phyloP scores from a whole-genome alignment of 2,888 invertebrate genomes.

The Ichneumon xanthorius region DNA sequence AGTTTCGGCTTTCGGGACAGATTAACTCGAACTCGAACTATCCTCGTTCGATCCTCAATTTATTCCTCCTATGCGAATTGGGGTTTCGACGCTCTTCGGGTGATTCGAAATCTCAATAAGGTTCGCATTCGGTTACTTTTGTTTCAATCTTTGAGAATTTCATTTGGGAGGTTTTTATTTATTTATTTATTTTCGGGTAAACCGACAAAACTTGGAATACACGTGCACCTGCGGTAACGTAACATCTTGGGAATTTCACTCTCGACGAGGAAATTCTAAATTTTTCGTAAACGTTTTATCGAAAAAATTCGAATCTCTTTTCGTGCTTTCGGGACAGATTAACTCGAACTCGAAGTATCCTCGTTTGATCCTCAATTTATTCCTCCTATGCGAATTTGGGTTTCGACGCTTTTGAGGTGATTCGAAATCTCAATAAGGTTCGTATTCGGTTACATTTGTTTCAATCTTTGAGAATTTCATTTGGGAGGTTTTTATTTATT shows the following conservation, averaged over 20 bases:
- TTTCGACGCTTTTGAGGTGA: not conserved
- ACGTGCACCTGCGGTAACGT: too few relatives aligned
- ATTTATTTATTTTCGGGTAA: too few relatives aligned
- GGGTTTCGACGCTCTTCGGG: not conserved
- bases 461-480: not conserved
- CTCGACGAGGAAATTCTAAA: too few relatives aligned
- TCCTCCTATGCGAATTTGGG: not conserved
- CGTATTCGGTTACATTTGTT: not conserved
- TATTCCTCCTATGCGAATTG: not conserved
- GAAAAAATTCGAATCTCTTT: not conserved
- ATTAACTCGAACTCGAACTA: constrained; percentile 25
- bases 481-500: not conserved
- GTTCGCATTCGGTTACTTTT: too few relatives aligned
- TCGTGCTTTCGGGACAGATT: constrained; percentile 31
- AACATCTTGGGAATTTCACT: too few relatives aligned
- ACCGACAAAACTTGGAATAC: too few relatives aligned
- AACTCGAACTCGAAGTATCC: constrained; percentile 1
- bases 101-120: not conserved
- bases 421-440: not conserved
- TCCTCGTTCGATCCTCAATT: not conserved
- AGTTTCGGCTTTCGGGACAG: constrained; percentile 33
- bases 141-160: not conserved
- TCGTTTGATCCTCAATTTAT: not conserved
- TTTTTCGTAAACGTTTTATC: too few relatives aligned
- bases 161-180: too few relatives aligned